Percentiles rank a stretch among this genome's conserved stretches.
Evolutionary conservation across 2,113 vertebrate species (phyloP).

Genomic region (Oriolus oriolus): DNA sequence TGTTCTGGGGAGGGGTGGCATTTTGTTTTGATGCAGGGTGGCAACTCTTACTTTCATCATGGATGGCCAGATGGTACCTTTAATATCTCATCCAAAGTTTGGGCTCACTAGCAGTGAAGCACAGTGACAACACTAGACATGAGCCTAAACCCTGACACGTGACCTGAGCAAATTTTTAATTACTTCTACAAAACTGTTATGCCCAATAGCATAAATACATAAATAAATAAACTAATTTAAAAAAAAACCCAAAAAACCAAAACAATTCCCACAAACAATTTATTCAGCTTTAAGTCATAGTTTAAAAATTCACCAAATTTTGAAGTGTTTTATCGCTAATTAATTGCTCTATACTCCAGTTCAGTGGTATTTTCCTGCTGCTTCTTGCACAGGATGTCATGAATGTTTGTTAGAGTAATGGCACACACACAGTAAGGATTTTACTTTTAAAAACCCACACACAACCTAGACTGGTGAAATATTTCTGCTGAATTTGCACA

Average conservation of each 20-base stretch:
- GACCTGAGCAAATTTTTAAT: background rate
- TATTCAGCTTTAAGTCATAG: background rate
- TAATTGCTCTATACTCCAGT: background rate
- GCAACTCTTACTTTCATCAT: background rate
- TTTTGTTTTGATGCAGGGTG: background rate
- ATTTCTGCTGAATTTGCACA: background rate
- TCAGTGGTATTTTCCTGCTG: background rate
- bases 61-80: background rate
- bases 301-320: background rate
- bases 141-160: background rate
- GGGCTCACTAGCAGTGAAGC: background rate
- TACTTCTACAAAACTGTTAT: background rate
- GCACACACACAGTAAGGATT: background rate
- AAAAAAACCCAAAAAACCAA: background rate
- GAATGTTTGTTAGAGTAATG: background rate
- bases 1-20: accelerated
- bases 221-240: background rate
- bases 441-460: background rate
- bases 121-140: background rate
- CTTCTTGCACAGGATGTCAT: background rate
- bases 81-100: background rate
- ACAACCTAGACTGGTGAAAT: background rate
- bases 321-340: background rate
- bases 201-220: background rate
- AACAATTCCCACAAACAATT: background rate